Evolutionary conservation across 2,113 vertebrate species (phyloP).

Genomic region (Sula dactylatra): DNA sequence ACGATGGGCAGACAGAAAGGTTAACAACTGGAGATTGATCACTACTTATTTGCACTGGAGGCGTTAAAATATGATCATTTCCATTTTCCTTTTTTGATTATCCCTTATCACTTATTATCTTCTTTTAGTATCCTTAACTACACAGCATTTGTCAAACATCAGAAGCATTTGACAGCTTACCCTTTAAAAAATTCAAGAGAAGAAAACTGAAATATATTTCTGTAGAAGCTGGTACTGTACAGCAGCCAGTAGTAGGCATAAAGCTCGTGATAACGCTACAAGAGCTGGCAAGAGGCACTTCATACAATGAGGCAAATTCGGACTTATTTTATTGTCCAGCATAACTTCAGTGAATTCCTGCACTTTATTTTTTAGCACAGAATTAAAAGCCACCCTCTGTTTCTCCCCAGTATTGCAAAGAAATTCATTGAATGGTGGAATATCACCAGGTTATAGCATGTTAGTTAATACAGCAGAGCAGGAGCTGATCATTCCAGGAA

Average conservation of each 20-base stretch:
- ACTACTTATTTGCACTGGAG: neutral
- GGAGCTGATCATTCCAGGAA: neutral
- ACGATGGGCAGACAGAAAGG: neutral
- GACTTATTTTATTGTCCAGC: neutral
- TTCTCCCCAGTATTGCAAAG: neutral
- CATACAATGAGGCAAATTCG: neutral
- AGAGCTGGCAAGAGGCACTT: neutral
- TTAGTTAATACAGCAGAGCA: neutral
- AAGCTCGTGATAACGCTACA: neutral
- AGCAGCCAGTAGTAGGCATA: neutral
- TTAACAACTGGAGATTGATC: neutral
- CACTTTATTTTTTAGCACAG: constrained; percentile 5
- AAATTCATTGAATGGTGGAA: neutral
- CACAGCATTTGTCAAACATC: neutral
- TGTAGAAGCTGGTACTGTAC: neutral
- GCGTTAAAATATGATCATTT: neutral
- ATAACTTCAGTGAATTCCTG: neutral
- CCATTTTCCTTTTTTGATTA: neutral
- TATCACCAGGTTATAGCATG: neutral
- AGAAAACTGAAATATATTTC: neutral
- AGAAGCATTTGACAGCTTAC: neutral
- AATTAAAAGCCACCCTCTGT: neutral
- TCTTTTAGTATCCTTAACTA: neutral
- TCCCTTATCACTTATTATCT: neutral
- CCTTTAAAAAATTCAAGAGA: neutral